These are phyloP conservation scores for Drosophila colorata DNA, from an alignment of 2,888 invertebrate genomes.

Conservation along the genomic window DNA sequence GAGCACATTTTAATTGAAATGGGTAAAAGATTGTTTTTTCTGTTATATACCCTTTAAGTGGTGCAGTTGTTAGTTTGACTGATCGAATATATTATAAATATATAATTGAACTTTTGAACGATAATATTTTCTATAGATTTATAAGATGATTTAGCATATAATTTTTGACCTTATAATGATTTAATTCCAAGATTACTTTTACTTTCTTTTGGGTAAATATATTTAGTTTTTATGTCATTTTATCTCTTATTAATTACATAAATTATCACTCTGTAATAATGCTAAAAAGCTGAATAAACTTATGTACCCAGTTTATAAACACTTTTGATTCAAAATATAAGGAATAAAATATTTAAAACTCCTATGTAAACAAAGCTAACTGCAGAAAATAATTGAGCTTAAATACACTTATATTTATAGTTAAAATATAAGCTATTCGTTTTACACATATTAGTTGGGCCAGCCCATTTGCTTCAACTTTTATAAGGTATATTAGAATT, in stretches of 20 bases:
- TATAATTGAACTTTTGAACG: too few relatives aligned
- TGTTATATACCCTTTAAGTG: constrained; percentile 16
- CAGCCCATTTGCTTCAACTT: too few relatives aligned
- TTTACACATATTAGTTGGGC: background rate
- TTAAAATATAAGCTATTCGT: background rate
- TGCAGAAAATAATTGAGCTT: background rate
- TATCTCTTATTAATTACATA: background rate
- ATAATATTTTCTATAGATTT: too few relatives aligned
- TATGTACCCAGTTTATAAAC: too few relatives aligned
- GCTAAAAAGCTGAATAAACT: background rate
- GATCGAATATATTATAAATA: background rate
- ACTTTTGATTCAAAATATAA: too few relatives aligned
- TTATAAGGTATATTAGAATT: constrained; percentile 19
- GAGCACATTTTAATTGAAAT: constrained; percentile 68
- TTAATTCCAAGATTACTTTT: too few relatives aligned
- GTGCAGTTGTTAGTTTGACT: background rate
- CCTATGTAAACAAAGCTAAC: background rate
- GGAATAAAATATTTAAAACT: too few relatives aligned
- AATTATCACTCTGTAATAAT: background rate
- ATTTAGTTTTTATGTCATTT: too few relatives aligned
- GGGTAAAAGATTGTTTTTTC: constrained; percentile 45
- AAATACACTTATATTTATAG: background rate
- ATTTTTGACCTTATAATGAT: too few relatives aligned
- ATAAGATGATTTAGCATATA: too few relatives aligned
- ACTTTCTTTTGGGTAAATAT: too few relatives aligned